phyloP scores from a whole-genome alignment of 2,113 vertebrate genomes.

The Tragelaphus imberbis region DNA sequence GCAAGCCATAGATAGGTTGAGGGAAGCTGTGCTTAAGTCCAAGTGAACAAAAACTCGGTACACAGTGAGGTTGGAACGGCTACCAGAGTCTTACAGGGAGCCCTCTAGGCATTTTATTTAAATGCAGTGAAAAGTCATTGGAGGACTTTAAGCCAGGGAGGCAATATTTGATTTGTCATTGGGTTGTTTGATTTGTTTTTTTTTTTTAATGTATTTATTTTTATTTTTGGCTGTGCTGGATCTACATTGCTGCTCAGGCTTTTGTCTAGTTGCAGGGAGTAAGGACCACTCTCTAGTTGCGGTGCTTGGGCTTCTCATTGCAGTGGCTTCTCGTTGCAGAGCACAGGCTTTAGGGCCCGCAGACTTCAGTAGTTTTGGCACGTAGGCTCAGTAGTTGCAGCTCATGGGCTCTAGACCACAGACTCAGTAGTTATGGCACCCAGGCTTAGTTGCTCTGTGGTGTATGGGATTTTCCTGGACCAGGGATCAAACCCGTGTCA shows the following conservation, averaged over 20 bases:
- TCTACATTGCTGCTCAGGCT: background rate
- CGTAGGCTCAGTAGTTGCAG: background rate
- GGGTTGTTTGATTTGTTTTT: background rate
- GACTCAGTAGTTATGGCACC: background rate
- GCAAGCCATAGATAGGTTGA: background rate
- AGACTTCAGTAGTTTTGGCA: background rate
- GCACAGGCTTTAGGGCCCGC: background rate
- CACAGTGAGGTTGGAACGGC: background rate
- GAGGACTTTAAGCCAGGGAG: slow-evolving; percentile 20
- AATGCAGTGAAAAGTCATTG: background rate
- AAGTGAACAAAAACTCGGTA: background rate
- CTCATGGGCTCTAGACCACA: background rate
- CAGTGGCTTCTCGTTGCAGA: background rate
- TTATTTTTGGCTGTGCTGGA: background rate
- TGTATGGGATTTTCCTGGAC: background rate
- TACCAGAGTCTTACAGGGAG: background rate
- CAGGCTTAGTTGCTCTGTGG: background rate
- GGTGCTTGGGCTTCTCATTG: background rate
- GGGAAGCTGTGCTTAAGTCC: background rate
- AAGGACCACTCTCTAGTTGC: background rate
- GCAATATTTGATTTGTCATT: background rate
- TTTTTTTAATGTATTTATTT: background rate
- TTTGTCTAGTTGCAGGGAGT: background rate
- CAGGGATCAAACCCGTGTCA: background rate
- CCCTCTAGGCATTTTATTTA: background rate